Base-by-base conservation (phyloP, 2,113 vertebrate species). In the Cryptoleucopteryx plumbea region DNA sequence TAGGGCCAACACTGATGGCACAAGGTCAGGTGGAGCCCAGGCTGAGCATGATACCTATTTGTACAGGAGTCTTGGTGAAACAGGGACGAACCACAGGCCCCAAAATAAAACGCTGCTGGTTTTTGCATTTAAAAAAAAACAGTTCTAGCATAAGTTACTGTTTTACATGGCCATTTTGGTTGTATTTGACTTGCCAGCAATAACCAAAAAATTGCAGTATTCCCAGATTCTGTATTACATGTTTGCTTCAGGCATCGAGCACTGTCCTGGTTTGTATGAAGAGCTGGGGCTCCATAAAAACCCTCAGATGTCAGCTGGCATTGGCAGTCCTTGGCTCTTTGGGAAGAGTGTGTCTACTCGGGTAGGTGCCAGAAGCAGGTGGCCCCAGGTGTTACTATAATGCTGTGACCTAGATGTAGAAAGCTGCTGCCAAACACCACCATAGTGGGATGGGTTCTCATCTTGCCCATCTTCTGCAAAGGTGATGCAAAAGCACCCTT, bases 351-450 rank as follows among this genome's bases (percentile, higher is more conserved):
- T 0, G 0, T 26, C 53, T 27, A 14, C 36, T 19, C 0, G 0
- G 14, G 47, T 42, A 71, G 73, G 4, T 26, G 38, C 29, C 55
- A 66, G 55, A 29, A 88, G 62, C 42, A 79, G 61, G 52, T 1
- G 1, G 50, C 15, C 40, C 31, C 47, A 40, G 36, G 34, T 12
- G 0, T 40, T 66, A 18, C 0, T 66, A 18, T 0, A 1, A 50
- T 36, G 68, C 50, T 55, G 48, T 52, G 48, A 81, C 48, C 31
- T 70, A 80, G n/a, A 9, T 0, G 1, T 23, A 79, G 45, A 84
- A 86, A 73, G 48, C 58, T 83, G 67, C 71, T 88, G 67, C 83
- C 63, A 45, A 68, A 4, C 43, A 36, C 18, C 66, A 56, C 3
- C 18, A 2, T 10, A 38, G 71, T 7, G 16, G 31, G 58, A 65